These are phyloP conservation scores for Ochropacha duplaris DNA, from an alignment of 2,888 invertebrate genomes.

Conservation along the genomic window DNA sequence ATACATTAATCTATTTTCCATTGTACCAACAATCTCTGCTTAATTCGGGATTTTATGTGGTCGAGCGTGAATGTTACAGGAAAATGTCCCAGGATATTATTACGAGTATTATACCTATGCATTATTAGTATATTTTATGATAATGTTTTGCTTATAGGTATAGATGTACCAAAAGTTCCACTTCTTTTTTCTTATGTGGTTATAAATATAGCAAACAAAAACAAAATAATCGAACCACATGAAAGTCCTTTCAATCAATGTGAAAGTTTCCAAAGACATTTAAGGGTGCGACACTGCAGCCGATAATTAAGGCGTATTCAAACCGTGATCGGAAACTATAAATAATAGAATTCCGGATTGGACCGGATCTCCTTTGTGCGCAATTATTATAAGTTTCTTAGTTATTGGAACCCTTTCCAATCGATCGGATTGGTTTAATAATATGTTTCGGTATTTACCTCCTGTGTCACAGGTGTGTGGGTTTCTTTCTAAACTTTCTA, in stretches of 20 bases:
- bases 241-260: constrained; percentile 33
- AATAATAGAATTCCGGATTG: constrained; percentile 77
- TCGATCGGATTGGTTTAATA: constrained; percentile 79
- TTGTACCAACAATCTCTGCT: too few species aligned
- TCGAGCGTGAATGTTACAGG: too few species aligned
- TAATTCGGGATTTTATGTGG: too few species aligned
- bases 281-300: constrained; percentile 70
- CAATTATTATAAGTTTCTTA: constrained; percentile 71
- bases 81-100: too few species aligned
- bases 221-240: neutral
- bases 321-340: constrained; percentile 78
- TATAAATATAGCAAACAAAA: neutral
- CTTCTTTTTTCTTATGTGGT: neutral
- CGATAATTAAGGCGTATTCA: constrained; percentile 83
- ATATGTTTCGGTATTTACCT: constrained; percentile 66
- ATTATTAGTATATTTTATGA: too few species aligned
- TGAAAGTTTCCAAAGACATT: constrained; percentile 61
- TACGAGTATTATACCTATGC: too few species aligned
- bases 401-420: constrained; percentile 72
- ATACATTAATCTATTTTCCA: too few species aligned
- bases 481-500: constrained; percentile 6
- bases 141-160: too few species aligned
- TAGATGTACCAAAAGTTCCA: too few species aligned
- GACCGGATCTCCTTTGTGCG: constrained; percentile 81
- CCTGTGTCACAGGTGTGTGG: constrained; percentile 67